Conservation (phyloP, 2,797 vertebrate genomes). For the Clamator glandarius region DNA sequence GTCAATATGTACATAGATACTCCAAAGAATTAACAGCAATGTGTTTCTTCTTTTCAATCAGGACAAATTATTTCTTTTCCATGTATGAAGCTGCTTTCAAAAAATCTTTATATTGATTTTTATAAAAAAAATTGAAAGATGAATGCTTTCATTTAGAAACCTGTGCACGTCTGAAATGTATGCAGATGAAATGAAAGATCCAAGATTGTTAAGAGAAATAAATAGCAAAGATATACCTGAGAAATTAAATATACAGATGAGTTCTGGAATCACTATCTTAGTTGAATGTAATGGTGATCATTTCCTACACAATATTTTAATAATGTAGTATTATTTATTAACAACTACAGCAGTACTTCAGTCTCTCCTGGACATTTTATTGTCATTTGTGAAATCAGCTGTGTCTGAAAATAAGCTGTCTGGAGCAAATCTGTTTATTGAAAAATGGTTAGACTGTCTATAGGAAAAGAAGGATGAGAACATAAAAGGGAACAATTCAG, state of each 20-base stretch:
- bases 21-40: background rate
- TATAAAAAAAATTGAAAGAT: background rate
- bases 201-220: background rate
- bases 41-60: background rate
- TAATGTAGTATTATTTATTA: constrained; percentile 78
- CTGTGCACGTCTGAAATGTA: background rate
- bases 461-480: constrained; percentile 35
- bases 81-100: background rate
- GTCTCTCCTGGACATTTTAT: constrained; percentile 74
- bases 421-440: constrained; percentile 82
- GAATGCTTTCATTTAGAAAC: background rate
- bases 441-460: constrained; percentile 75
- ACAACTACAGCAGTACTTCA: constrained; percentile 51
- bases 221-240: background rate
- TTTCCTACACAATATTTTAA: constrained; percentile 79
- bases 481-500: constrained; percentile 37
- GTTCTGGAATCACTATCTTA: background rate
- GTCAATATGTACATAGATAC: background rate
- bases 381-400: constrained; percentile 84
- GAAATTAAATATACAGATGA: constrained; percentile 23
- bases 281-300: constrained; percentile 68
- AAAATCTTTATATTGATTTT: background rate
- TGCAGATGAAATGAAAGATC: background rate
- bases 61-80: background rate
- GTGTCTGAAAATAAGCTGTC: constrained; percentile 77